These are phyloP conservation scores for Eurois occulta DNA, from an alignment of 2,888 invertebrate genomes.

Conservation along the genomic window DNA sequence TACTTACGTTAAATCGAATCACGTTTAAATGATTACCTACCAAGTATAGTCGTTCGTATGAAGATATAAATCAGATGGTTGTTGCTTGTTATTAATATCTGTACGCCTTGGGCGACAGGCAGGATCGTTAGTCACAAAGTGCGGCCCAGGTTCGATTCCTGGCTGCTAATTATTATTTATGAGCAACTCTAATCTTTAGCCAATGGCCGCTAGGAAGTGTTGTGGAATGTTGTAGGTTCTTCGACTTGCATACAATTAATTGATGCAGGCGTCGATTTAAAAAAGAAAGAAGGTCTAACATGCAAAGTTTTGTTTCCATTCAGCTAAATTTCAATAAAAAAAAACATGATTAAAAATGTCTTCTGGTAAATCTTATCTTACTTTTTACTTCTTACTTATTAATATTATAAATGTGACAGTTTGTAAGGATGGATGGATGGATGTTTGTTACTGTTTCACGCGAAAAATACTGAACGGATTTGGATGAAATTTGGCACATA, in stretches of 20 bases:
- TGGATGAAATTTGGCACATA: too few relatives aligned
- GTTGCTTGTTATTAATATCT: constrained; percentile 80
- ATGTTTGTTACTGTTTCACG: too few relatives aligned
- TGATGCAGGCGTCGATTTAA: neutral
- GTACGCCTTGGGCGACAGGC: constrained; percentile 75
- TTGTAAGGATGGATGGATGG: too few relatives aligned
- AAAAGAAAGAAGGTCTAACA: neutral
- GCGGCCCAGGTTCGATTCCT: constrained; percentile 79
- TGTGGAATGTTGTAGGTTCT: constrained; percentile 68
- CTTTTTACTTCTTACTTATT: too few relatives aligned
- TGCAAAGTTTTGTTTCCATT: too few relatives aligned
- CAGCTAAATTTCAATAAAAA: neutral
- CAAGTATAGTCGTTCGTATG: constrained; percentile 65
- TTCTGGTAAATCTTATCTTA: neutral
- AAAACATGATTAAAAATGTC: neutral
- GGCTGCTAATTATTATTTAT: constrained; percentile 86
- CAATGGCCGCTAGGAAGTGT: constrained; percentile 75
- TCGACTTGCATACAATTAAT: constrained; percentile 34
- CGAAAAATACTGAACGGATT: too few relatives aligned
- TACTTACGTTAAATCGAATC: constrained; percentile 65
- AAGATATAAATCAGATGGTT: constrained; percentile 81
- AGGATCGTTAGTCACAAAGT: constrained; percentile 80
- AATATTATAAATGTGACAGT: too few relatives aligned
- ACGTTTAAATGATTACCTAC: constrained; percentile 65
- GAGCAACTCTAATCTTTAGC: constrained; percentile 76